Conservation (phyloP, 2,888 invertebrate species). For the Zele albiditarsus region DNA sequence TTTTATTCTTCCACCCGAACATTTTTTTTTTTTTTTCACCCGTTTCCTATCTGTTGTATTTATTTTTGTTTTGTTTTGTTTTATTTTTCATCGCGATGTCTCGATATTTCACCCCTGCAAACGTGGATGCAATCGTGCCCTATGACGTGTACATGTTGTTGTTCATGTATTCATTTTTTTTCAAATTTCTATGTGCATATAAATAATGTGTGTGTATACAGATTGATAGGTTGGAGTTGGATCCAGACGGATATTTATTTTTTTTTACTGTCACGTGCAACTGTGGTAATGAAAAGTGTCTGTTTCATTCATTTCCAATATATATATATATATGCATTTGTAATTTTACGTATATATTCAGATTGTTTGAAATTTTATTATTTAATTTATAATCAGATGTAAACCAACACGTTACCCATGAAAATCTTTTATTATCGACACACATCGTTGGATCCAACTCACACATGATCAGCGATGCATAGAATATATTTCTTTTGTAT, state of each 20-base stretch:
- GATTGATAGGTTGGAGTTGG: neutral
- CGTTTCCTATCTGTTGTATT: neutral
- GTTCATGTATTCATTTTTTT: neutral
- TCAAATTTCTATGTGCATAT: neutral
- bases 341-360: neutral
- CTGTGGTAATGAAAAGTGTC: neutral
- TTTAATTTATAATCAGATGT: constrained; percentile 9
- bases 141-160: neutral
- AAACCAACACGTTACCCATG: constrained; percentile 12
- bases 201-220: neutral
- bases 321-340: neutral
- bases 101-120: constrained; percentile 22
- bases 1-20: neutral
- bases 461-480: constrained; percentile 49
- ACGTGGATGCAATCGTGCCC: neutral
- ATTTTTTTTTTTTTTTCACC: constrained; percentile 15
- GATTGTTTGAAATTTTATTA: constrained; percentile 14
- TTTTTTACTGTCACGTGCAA: neutral
- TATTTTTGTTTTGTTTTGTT: constrained; percentile 11
- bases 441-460: constrained; percentile 42
- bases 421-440: constrained; percentile 44
- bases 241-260: neutral
- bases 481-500: constrained; percentile 51
- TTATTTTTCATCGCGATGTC: constrained; percentile 2
- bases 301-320: neutral